Evolutionary conservation across 2,888 invertebrate species (phyloP).

Genomic region (Agrochola lychnidis): DNA sequence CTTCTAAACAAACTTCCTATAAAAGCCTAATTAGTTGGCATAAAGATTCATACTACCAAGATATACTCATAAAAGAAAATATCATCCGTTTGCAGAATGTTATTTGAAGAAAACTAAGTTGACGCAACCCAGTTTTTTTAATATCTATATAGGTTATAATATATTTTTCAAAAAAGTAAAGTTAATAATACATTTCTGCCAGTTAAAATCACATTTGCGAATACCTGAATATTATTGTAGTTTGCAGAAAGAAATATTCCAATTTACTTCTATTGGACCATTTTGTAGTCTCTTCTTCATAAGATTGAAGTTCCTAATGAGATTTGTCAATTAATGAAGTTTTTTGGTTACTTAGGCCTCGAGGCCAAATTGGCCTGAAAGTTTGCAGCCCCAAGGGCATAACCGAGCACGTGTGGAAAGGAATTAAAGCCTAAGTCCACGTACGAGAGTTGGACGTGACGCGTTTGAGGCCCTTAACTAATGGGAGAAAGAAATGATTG

Average conservation of each 20-base stretch:
- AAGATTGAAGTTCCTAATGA: conserved; percentile 33
- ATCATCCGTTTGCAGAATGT: not conserved
- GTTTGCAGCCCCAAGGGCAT: conserved; percentile 32
- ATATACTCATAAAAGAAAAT: conserved; percentile 22
- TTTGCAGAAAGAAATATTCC: not conserved
- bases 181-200: conserved; percentile 4
- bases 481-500: conserved; percentile 20
- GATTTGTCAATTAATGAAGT: conserved; percentile 48
- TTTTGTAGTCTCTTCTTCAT: not conserved
- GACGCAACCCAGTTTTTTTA: conserved; percentile 11
- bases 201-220: conserved; percentile 19
- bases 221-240: not conserved
- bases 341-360: conserved; percentile 40
- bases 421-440: conserved; percentile 38
- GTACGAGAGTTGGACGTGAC: conserved; percentile 34
- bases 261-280: not conserved
- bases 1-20: not conserved
- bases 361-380: conserved; percentile 37
- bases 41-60: not conserved
- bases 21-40: not conserved
- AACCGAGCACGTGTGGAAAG: conserved; percentile 43
- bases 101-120: conserved; percentile 12
- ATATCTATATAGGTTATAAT: not conserved
- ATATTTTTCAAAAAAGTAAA: conserved; percentile 17
- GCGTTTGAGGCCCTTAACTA: conserved; percentile 22